These are phyloP conservation scores for Harpegnathos saltator DNA, from an alignment of 1,140 invertebrate species.

Conservation along the genomic window DNA sequence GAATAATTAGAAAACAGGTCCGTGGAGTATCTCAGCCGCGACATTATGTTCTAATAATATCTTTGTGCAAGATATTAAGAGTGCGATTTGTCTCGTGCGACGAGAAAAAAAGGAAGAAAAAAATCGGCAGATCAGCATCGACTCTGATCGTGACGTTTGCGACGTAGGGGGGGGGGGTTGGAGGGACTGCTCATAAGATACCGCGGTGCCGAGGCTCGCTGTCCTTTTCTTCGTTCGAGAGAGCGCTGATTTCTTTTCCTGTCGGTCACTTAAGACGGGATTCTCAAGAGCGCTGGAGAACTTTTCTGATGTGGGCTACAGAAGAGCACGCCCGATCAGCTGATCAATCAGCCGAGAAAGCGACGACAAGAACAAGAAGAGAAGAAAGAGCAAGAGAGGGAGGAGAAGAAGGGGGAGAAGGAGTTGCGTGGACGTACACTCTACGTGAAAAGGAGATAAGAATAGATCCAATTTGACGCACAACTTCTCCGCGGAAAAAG, in stretches of 20 bases:
- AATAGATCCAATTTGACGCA: constrained; percentile 45
- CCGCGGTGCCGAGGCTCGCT: background rate
- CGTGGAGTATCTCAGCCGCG: too few species aligned
- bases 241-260: constrained; percentile 17
- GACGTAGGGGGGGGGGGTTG: too few species aligned
- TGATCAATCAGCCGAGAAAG: constrained; percentile 59
- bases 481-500: constrained; percentile 29
- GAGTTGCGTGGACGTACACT: constrained; percentile 12
- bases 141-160: background rate
- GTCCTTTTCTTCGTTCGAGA: background rate
- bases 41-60: too few species aligned
- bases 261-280: background rate
- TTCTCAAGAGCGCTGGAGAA: constrained; percentile 3
- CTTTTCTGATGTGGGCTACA: constrained; percentile 26
- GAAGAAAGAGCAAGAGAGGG: too few species aligned
- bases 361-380: constrained; percentile 6
- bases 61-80: background rate
- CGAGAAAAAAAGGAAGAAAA: background rate
- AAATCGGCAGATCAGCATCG: background rate
- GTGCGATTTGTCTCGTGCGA: background rate
- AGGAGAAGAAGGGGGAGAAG: background rate
- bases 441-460: constrained; percentile 33
- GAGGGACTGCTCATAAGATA: background rate
- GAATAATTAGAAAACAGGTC: too few species aligned
- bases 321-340: constrained; percentile 21